Base-by-base conservation (phyloP, 2,888 invertebrate species). In the Mythimna vitellina region DNA sequence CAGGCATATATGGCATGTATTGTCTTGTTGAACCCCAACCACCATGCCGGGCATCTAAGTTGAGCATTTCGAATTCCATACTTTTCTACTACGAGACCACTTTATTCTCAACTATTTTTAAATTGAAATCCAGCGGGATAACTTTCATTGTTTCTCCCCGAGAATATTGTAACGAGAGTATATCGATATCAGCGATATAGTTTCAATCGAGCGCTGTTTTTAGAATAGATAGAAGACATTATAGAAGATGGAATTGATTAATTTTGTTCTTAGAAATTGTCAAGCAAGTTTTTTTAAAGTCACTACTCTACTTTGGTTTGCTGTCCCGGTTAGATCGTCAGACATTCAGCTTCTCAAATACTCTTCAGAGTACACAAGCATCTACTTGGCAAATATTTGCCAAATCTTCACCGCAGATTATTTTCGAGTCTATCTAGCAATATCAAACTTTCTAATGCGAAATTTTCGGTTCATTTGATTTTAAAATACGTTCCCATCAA, bases 361-460 rank as follows among this genome's bases (percentile, higher is more conserved):
- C 22, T 7, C 17, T 49, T 49, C 29, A 22, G 46, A 46, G 17
- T 46, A 54, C 42, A 8, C 9, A 9, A 20, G 29, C 3, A 32
- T 38, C 22, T 38, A 22, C 1, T 56, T 22, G 25, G 20, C 29
- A 54, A 65, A 62, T 70, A 29, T 71, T 80, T 61, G 60, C 46
- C 20, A 56, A 62, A 60, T 60, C 4, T 17, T 58, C 57, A 64
- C 73, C 71, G 54, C 69, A 79, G 38, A 38, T 49, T 56, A 78
- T 64, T 75, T 46, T 65, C 22, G n/a, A 54, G 42, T 35, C 35
- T 42, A 57, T 60, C 29, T 12, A 10, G 25, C 57, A n/a, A 74
- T 65, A 54, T 25, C 9, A 65, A 67, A 73, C 80, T 82, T 82
- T 83, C 78, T 82, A 76, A 78, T 67, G 57, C 22, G 20, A 57